A percentile compares a stretch with the other conserved stretches of the same genome.
phyloP scores from a whole-genome alignment of 2,888 invertebrate species.

The Lamproptera curius region DNA sequence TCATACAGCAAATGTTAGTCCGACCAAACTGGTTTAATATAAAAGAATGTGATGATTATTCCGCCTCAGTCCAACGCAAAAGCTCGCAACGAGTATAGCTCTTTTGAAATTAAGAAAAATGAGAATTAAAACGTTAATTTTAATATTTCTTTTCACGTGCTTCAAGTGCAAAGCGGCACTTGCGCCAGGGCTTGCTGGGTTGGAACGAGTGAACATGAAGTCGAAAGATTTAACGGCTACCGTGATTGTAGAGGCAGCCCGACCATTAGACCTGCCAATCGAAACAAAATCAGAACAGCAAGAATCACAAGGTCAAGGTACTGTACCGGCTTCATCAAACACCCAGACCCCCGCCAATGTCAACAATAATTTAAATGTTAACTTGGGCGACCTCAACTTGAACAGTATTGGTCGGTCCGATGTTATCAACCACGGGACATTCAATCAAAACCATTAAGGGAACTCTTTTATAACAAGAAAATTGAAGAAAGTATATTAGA shows the following conservation, averaged over 20 bases:
- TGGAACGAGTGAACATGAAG: conserved; percentile 4
- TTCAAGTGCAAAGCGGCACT: conserved; percentile 9
- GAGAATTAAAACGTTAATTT: conserved; percentile 1
- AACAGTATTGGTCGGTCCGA: conserved; percentile 12
- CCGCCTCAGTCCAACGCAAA: conserved; percentile 7
- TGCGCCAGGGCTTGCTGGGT: conserved; percentile 1
- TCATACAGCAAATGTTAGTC: too few relatives aligned
- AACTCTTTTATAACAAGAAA: too few relatives aligned
- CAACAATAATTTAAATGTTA: conserved; percentile 14
- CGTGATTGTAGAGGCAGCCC: conserved; percentile 9
- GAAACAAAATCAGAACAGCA: conserved; percentile 15
- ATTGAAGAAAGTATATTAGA: too few relatives aligned
- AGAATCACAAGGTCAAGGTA: not conserved
- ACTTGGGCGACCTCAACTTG: conserved; percentile 12
- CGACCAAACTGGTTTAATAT: conserved; percentile 9
- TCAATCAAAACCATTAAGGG: conserved; percentile 3
- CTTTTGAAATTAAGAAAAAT: conserved; percentile 4
- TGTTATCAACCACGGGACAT: conserved; percentile 3
- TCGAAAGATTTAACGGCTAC: conserved; percentile 12
- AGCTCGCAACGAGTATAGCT: conserved; percentile 1
- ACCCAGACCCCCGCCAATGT: not conserved
- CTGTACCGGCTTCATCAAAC: not conserved
- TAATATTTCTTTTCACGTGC: conserved; percentile 4
- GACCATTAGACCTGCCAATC: conserved; percentile 14
- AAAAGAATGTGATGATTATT: conserved; percentile 6